Conservation (phyloP, 1,140 invertebrate species). For the Zaprionus camerounensis region DNA sequence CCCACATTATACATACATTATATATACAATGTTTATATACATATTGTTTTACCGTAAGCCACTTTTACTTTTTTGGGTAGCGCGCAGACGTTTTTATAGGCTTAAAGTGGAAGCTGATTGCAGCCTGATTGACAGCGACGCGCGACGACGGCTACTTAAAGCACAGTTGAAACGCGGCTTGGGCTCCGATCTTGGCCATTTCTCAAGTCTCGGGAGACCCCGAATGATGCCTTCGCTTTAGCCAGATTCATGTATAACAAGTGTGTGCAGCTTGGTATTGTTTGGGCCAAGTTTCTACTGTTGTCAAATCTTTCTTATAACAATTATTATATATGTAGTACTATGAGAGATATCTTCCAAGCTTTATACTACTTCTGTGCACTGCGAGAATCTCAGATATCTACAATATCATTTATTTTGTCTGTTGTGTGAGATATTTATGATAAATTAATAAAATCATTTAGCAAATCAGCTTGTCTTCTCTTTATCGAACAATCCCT, state of each 20-base stretch:
- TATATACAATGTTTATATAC: slow-evolving; percentile 6
- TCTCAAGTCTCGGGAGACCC: slow-evolving; percentile 19
- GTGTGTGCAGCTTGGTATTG: background rate
- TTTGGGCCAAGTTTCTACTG: background rate
- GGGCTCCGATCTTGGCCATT: slow-evolving; percentile 42
- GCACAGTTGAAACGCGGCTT: slow-evolving; percentile 60
- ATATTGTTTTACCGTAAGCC: slow-evolving; percentile 74
- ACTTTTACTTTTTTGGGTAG: slow-evolving; percentile 69
- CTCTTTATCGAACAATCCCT: no score
- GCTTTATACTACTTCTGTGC: background rate
- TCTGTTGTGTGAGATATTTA: no score
- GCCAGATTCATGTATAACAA: background rate
- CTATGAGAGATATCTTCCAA: background rate
- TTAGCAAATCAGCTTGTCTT: no score
- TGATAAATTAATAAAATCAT: no score
- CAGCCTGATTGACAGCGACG: slow-evolving; percentile 71
- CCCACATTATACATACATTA: background rate
- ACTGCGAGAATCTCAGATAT: no score
- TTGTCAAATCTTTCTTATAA: background rate
- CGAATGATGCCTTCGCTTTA: background rate
- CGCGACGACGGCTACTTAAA: slow-evolving; percentile 65
- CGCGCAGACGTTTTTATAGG: slow-evolving; percentile 72
- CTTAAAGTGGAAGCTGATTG: slow-evolving; percentile 78
- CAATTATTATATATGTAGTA: background rate
- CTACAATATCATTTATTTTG: no score